Evolutionary conservation across 2,888 invertebrate genomes (phyloP), one percentile per base, ranked within the genome.

Genomic region (Sclerodermus sp.): DNA sequence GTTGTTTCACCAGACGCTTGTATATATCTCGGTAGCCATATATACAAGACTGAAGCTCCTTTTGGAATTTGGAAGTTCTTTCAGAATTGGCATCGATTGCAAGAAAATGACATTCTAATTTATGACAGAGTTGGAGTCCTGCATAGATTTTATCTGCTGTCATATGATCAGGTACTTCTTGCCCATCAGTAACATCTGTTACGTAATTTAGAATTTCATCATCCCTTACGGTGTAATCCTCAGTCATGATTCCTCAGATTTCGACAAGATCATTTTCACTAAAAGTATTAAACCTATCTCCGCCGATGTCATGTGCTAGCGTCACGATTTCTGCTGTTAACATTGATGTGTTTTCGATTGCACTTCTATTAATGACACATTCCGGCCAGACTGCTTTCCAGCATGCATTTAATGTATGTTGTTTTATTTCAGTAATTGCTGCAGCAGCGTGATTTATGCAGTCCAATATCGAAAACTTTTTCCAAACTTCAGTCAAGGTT

Each of bases 91-190:
- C 42, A 40, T 55, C 54, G 45, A 42, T 51, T 47, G 48, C 45
- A 43, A 55, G 40, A 52, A 55, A 52, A 49, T 55, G 45, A 31
- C 4, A 49, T 55, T 47, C 36, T 42, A 52, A 47, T 52, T 55
- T 49, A 15, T 37, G 51, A 1, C 30, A 47, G 42, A 52, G 12
- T 36, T 45, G 47, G 40, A 55, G 34, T 40, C 51, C 47, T 52
- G 43, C 51, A 46, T 44, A 42, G 45, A 52, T 55, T 51, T 51
- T 48, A 45, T 51, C 43, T 10, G 45, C 49, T 43, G 49, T 39
- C 40, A 39, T 39, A 39, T 18, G 15, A 39, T 39, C 40, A 10
- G 40, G 6, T 39, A 14, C 40, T 39, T 39, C 40, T 39, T 39
- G 40, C 8, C 15, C 40, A 39, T 39, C 14, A 39, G 40, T 18